These are phyloP conservation scores for Troglohyphantes excavatus DNA, from an alignment of 2,888 invertebrate genomes.

Conservation along the genomic window DNA sequence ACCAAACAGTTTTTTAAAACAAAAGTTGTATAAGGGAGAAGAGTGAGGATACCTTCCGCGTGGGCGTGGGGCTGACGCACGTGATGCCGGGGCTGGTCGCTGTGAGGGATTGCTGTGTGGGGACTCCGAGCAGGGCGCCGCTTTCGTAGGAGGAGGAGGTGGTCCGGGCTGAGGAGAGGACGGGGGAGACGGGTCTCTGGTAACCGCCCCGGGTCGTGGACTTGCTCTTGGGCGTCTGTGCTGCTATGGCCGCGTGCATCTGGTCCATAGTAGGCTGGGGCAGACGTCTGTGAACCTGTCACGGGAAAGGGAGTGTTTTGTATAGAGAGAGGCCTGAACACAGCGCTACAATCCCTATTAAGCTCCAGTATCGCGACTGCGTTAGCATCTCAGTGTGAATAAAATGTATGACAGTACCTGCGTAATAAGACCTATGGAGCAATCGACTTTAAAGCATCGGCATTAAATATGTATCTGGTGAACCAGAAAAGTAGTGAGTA, in stretches of 20 bases:
- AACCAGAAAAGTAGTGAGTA: no score
- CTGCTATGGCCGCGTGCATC: constrained; percentile 79
- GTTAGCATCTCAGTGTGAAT: no score
- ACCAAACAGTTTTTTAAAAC: no score
- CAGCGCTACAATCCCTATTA: no score
- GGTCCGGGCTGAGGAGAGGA: constrained; percentile 42
- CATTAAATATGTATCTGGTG: no score
- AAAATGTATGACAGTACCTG: no score
- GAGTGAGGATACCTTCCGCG: background rate
- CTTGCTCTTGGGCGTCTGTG: constrained; percentile 79
- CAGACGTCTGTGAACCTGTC: constrained; percentile 79
- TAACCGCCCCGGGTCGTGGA: constrained; percentile 48
- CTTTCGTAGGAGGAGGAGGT: constrained; percentile 21
- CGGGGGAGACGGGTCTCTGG: constrained; percentile 75
- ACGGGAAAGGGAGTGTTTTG: no score
- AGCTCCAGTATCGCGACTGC: no score
- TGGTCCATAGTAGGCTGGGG: constrained; percentile 80
- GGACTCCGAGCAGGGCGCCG: constrained; percentile 22
- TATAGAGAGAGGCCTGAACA: no score
- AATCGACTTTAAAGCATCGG: no score
- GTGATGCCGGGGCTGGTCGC: constrained; percentile 49
- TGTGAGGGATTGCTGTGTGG: constrained; percentile 26
- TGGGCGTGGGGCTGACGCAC: background rate
- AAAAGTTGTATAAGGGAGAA: no score
- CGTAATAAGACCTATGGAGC: no score